Base-by-base conservation (phyloP, 2,888 invertebrate genomes). In the Coelinius sp. region DNA sequence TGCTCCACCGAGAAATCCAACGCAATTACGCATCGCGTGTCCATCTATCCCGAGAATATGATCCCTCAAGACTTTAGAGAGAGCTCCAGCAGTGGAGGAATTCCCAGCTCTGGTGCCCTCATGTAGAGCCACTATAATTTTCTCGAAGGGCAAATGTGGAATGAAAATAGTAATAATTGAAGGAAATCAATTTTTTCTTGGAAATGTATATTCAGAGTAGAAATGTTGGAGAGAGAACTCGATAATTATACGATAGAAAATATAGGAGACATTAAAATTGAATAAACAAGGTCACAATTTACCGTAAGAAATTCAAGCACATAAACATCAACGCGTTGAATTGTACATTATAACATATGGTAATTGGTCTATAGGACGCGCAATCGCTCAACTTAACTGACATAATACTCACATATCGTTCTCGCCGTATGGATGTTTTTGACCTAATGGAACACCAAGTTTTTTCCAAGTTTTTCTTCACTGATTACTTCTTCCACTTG, bases 351-450 rank as follows among this genome's bases (percentile, higher is more conserved):
- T 46, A 66, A 22, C 66, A 66, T 66, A 66, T 66, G 66, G 66
- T 20, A 5, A 22, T 22, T n/a, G 12, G 14, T 35, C 31, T 31
- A 59, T 59, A 10, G 35, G 17, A 59, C 20, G 41, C 25, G 44
- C 46, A 64, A 66, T 66, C 31, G 17, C 64, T 46, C 46, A 25
- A 27, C 20, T 46, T n/a, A 8, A 52, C 67, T 67, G 53, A 67
- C 67, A 67, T 67, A 67, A 67, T 67, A 67, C 67, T 67, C 38
- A 67, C 67, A 67, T 67, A 20, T 66, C 41, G 38, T 14, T 52
- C 53, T 14, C 35, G 41, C 41, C 41, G 31, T 17, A 31, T 35
- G 63, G 41, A 63, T 63, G 63, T 38, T 63, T 38, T 63, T 7
- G 7, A 41, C 2, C 41, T 17, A 3, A 22, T 41, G 22, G 41